Evolutionary conservation across 2,113 vertebrate species (phyloP), one percentile per base, ranked within the genome.

Genomic region (Lamprotornis superbus): DNA sequence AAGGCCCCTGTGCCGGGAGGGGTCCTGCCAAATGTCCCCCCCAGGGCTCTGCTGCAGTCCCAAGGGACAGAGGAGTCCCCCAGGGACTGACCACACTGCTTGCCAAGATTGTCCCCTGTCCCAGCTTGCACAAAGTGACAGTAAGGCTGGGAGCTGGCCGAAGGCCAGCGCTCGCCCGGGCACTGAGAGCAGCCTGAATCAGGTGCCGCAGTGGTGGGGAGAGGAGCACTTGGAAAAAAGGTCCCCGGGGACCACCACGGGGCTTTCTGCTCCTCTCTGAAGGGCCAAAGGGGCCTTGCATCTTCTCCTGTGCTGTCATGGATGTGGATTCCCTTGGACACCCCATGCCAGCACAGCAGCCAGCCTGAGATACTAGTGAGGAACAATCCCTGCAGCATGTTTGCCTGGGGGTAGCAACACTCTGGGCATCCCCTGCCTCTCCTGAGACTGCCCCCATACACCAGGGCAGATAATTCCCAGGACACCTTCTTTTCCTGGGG

Each of bases 141-240:
- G 20, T 1, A 33, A 84, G 52, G 60, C 69, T 11, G 7, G 78
- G 69, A 94, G 88, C 82, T 96, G 95, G 95, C 93, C 0, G 1
- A 35, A 59, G 83, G 85, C 95, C 95, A 96, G 85, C 2, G 0
- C 88, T 95, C 1, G 3, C 93, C 94, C 6, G 15, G 94, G 90
- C 85, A 75, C 85, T 0, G 31, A 84, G 68, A 91, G 56, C 92
- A 82, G 81, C 59, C 25, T 21, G 85, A 87, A 85, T 50, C 20
- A 28, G 93, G 93, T 94, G 94, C 93, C 47, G 85, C 95, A 96
- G 93, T 57, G 55, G 40, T 27, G 42, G 37, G 55, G 64, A 82
- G 85, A 89, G 79, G 12, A 87, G n/a, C 77, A 49, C 6, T 18
- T 78, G 56, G 25, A 53, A 23, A 27, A 69, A 47, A 84, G 15